phyloP scores from a whole-genome alignment of 2,113 vertebrate genomes.

The Callithrix jacchus region DNA sequence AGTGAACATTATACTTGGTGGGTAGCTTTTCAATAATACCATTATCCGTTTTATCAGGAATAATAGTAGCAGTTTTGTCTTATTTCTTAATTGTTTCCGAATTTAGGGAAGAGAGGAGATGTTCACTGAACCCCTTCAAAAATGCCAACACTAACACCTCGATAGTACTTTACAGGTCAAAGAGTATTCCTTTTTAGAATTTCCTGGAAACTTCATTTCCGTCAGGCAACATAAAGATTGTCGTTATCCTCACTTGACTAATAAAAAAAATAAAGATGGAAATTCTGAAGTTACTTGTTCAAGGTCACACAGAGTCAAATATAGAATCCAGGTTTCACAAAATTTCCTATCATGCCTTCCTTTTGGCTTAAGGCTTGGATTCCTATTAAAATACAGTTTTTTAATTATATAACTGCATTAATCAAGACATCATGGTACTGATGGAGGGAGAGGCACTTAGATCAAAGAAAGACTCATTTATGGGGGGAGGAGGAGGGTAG shows the following conservation, averaged over 20 bases:
- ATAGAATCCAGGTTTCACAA: not conserved
- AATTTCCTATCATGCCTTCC: not conserved
- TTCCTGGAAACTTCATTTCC: not conserved
- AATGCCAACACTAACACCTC: not conserved
- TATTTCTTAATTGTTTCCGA: not conserved
- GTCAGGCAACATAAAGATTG: not conserved
- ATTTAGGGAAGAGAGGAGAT: not conserved
- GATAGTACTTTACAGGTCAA: not conserved
- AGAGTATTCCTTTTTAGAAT: not conserved
- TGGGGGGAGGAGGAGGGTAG: fast-evolving
- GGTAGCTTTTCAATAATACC: too few relatives aligned
- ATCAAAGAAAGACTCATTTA: not conserved
- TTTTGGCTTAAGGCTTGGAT: not conserved
- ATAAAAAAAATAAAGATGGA: not conserved
- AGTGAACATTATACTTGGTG: too few relatives aligned
- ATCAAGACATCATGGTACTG: fast-evolving
- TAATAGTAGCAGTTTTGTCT: not conserved
- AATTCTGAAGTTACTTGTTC: not conserved
- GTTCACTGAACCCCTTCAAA: not conserved
- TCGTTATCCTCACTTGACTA: not conserved
- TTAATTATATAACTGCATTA: not conserved
- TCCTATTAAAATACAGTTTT: not conserved
- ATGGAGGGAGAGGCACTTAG: not conserved
- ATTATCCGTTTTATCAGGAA: not conserved
- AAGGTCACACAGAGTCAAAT: not conserved